These are phyloP conservation scores for Teleogryllus occipitalis DNA, from an alignment of 1,140 invertebrate species.

Conservation along the genomic window DNA sequence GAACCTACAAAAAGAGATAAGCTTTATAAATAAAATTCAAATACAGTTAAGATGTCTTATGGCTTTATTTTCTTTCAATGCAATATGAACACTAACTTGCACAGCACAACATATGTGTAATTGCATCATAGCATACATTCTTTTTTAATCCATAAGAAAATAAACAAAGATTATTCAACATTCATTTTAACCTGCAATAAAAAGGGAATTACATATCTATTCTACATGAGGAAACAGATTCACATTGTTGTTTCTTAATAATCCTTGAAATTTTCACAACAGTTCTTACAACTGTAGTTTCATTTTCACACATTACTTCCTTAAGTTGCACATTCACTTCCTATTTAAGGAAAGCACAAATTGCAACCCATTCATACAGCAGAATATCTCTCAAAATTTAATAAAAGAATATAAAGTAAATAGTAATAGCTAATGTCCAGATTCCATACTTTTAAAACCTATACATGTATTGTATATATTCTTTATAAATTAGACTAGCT, in stretches of 20 bases:
- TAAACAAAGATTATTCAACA: neutral
- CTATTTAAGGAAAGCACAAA: neutral
- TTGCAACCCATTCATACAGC: neutral
- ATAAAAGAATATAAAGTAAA: neutral
- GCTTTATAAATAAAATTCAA: too few relatives aligned
- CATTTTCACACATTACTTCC: neutral
- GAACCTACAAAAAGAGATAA: too few relatives aligned
- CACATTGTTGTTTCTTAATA: neutral
- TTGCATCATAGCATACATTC: neutral
- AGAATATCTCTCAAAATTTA: neutral
- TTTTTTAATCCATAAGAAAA: neutral
- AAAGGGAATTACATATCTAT: neutral
- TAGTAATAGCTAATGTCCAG: neutral
- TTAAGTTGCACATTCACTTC: neutral
- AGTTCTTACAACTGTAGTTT: neutral
- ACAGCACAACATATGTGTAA: neutral
- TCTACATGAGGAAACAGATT: neutral
- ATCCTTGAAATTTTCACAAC: neutral
- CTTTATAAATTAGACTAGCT: neutral
- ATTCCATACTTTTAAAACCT: neutral
- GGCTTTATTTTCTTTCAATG: neutral
- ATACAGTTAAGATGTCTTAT: neutral
- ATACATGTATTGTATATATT: neutral
- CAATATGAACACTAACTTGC: neutral
- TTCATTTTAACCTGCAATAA: neutral